A percentile compares a stretch with the other conserved stretches of the same genome.
Conservation (phyloP, 2,113 vertebrate genomes). For the Tachysurus fulvidraco region DNA sequence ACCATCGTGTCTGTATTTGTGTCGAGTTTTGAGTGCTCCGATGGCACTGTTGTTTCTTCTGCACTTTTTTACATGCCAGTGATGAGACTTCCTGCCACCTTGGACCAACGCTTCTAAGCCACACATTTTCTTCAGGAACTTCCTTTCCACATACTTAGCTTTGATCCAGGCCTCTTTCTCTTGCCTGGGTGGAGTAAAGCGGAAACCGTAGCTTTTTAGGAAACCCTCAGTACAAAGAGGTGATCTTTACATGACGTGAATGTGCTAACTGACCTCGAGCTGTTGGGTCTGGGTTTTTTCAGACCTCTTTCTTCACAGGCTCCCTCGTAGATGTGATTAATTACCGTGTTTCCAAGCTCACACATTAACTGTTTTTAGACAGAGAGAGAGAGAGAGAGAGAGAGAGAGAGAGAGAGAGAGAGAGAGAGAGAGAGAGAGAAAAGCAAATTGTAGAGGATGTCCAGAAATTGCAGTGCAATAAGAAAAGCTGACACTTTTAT, state of each 20-base stretch:
- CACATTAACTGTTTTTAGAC: constrained; percentile 87
- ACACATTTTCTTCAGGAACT: constrained; percentile 80
- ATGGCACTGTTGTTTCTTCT: constrained; percentile 80
- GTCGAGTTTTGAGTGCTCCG: constrained; percentile 69
- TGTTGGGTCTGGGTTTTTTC: constrained; percentile 81
- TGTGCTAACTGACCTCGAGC: constrained; percentile 69
- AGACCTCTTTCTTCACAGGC: constrained; percentile 79
- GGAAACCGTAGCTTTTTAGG: background rate
- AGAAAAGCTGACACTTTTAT: background rate
- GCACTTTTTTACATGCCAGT: constrained; percentile 84
- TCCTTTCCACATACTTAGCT: constrained; percentile 94
- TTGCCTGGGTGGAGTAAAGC: constrained; percentile 73
- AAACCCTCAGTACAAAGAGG: background rate
- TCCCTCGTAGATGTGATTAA: constrained; percentile 96
- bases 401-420: too few species aligned
- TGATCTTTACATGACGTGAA: background rate
- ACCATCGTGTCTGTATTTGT: constrained; percentile 81
- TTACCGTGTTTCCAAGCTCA: constrained; percentile 91
- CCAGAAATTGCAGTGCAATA: background rate
- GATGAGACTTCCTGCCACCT: constrained; percentile 74
- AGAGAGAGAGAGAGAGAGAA: constrained; percentile 8
- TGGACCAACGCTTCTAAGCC: constrained; percentile 71
- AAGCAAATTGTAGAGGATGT: background rate
- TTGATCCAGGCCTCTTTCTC: constrained; percentile 95
- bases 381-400: constrained; percentile 4